Conservation (phyloP, 2,113 vertebrate genomes). For the Phocoena phocoena region DNA sequence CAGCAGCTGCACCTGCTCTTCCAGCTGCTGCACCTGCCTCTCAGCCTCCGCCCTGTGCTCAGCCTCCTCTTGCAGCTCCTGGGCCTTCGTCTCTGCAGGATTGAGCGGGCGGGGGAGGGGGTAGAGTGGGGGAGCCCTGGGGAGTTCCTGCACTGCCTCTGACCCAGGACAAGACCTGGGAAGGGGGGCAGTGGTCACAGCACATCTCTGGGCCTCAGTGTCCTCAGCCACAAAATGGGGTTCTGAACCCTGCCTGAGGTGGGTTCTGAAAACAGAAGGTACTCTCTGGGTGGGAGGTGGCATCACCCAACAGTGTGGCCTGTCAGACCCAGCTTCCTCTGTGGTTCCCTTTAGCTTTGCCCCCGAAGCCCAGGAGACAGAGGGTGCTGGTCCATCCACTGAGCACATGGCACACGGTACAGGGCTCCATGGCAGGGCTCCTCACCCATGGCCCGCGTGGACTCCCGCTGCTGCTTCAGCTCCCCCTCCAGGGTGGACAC, state of each 20-base stretch:
- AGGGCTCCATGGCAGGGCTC: accelerated
- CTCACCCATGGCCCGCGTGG: constrained; percentile 88
- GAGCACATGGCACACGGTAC: background rate
- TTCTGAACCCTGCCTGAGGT: background rate
- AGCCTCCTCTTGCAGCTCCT: constrained; percentile 83
- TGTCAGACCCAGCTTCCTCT: background rate
- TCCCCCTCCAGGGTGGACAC: constrained; percentile 84
- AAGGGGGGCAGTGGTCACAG: background rate
- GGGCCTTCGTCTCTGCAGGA: constrained; percentile 61
- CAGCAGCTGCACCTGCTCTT: constrained; percentile 84
- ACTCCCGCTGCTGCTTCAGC: constrained; percentile 80
- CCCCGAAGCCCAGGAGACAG: background rate
- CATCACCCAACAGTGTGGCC: background rate
- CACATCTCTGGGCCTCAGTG: background rate
- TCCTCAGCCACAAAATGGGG: background rate
- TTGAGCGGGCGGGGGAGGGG: background rate
- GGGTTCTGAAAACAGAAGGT: background rate
- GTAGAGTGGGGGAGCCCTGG: background rate
- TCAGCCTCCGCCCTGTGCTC: constrained; percentile 72
- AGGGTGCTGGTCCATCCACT: accelerated
- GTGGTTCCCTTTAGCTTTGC: background rate
- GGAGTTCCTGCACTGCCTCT: background rate
- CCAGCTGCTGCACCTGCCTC: constrained; percentile 78
- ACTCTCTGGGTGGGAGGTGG: background rate
- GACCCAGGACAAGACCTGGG: background rate